Evolutionary conservation across 2,888 invertebrate genomes (phyloP).

Genomic region (Microdon myrmicae): DNA sequence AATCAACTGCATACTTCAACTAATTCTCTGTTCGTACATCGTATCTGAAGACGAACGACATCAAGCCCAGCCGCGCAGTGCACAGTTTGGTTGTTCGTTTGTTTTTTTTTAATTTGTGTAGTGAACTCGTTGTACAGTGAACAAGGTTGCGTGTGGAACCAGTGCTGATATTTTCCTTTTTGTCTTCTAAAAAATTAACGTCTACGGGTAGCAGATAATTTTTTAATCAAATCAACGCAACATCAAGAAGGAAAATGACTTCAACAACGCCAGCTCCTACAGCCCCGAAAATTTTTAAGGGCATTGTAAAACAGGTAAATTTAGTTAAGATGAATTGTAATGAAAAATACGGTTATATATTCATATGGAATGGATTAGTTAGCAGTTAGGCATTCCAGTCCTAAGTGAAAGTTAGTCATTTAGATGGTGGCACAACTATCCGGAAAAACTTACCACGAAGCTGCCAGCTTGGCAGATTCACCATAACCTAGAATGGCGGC

Average conservation of each 20-base stretch:
- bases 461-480: conserved; percentile 67
- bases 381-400: neutral
- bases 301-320: conserved; percentile 66
- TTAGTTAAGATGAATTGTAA: neutral
- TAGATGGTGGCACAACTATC: conserved; percentile 54
- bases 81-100: no score
- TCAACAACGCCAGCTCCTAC: conserved; percentile 62
- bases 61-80: no score
- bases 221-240: no score
- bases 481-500: conserved; percentile 36
- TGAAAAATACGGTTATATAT: conserved; percentile 2
- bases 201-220: conserved; percentile 30
- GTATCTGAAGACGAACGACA: no score
- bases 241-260: no score
- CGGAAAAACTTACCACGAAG: conserved; percentile 64
- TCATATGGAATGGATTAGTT: conserved; percentile 3
- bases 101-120: conserved; percentile 50
- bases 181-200: conserved; percentile 33
- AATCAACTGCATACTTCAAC: no score
- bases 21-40: no score
- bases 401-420: conserved; percentile 23
- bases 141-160: conserved; percentile 45
- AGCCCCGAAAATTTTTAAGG: conserved; percentile 59
- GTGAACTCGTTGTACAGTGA: conserved; percentile 39
- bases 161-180: no score